A percentile compares a stretch with the other conserved stretches of the same genome.
These are phyloP conservation scores for Tetramorium parvispinum DNA, from an alignment of 1,140 invertebrate genomes.

Conservation along the genomic window DNA sequence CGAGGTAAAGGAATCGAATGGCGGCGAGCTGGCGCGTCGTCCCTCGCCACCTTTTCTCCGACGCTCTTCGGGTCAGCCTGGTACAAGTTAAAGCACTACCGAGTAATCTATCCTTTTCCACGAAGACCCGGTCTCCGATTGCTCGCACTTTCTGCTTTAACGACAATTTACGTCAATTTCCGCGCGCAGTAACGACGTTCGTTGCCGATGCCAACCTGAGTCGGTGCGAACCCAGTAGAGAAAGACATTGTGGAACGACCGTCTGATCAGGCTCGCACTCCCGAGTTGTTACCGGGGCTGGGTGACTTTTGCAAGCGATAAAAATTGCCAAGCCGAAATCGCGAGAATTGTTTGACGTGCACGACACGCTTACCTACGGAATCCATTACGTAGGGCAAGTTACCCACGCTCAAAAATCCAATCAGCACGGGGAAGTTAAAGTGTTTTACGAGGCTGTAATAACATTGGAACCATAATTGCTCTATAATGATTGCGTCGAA, in stretches of 20 bases:
- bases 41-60: constrained; percentile 47
- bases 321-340: constrained; percentile 15
- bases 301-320: constrained; percentile 17
- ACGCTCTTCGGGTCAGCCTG: constrained; percentile 16
- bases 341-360: not conserved
- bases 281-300: not conserved
- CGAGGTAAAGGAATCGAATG: constrained; percentile 58
- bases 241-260: constrained; percentile 22
- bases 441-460: constrained; percentile 80
- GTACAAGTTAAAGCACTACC: constrained; percentile 73
- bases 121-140: constrained; percentile 60
- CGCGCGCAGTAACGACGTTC: constrained; percentile 64
- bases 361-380: constrained; percentile 77
- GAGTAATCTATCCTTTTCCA: constrained; percentile 66
- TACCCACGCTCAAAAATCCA: constrained; percentile 82
- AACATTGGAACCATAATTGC: constrained; percentile 83
- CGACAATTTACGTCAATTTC: constrained; percentile 78
- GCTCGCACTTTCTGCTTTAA: constrained; percentile 77
- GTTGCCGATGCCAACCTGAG: not conserved
- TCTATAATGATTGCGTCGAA: constrained; percentile 82
- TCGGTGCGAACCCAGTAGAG: constrained; percentile 9
- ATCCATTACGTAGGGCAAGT: constrained; percentile 82
- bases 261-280: not conserved
- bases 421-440: constrained; percentile 81
- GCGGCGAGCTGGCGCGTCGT: constrained; percentile 41